Percentiles rank a stretch among this genome's conserved stretches.
phyloP scores from a whole-genome alignment of 2,888 invertebrate species.

The Plemyria rubiginata region DNA sequence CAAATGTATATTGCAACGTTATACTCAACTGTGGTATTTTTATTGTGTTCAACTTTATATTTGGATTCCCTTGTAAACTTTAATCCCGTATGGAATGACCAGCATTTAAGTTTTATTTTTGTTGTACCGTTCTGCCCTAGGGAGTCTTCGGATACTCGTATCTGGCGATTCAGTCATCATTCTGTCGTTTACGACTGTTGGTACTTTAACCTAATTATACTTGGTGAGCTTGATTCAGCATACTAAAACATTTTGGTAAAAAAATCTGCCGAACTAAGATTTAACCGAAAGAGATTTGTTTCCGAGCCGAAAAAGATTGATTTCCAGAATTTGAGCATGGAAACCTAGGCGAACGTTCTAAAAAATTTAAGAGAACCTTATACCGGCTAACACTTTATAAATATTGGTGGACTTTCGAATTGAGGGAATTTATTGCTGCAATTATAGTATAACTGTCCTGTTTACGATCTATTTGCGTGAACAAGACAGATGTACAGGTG shows the following conservation, averaged over 20 bases:
- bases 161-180: constrained; percentile 21
- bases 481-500: too few species aligned
- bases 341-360: too few species aligned
- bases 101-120: constrained; percentile 58
- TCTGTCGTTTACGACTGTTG: constrained; percentile 3
- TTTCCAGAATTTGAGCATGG: too few species aligned
- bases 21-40: constrained; percentile 44
- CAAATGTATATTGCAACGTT: constrained; percentile 34
- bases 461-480: too few species aligned
- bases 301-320: too few species aligned
- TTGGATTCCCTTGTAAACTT: constrained; percentile 49
- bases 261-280: background rate
- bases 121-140: constrained; percentile 46
- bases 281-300: background rate
- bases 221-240: background rate
- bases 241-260: background rate
- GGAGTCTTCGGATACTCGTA: constrained; percentile 38
- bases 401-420: too few species aligned
- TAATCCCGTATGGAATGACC: constrained; percentile 45
- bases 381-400: too few species aligned
- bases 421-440: too few species aligned
- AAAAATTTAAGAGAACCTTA: too few species aligned
- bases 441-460: too few species aligned
- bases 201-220: background rate
- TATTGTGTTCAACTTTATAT: constrained; percentile 46